These are phyloP conservation scores for Drosophila conformis DNA, from an alignment of 2,888 invertebrate genomes.

Conservation along the genomic window DNA sequence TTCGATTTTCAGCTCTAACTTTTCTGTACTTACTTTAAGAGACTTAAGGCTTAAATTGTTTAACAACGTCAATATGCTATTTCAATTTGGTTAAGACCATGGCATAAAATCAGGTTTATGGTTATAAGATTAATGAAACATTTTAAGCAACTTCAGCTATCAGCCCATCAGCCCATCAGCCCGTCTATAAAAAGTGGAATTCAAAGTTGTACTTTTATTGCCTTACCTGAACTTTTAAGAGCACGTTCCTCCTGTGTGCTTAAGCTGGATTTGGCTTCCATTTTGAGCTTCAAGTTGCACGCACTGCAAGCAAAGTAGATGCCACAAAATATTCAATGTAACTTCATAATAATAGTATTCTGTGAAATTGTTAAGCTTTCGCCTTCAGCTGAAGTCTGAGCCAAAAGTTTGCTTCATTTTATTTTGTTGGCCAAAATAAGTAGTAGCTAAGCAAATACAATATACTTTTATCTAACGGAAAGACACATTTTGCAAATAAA, in stretches of 20 bases:
- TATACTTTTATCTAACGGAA: neutral
- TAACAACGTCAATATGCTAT: neutral
- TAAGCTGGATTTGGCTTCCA: constrained; percentile 81
- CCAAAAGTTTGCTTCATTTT: constrained; percentile 61
- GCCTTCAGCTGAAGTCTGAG: constrained; percentile 45
- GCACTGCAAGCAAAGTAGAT: constrained; percentile 66
- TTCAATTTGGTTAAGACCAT: neutral
- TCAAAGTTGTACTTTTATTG: constrained; percentile 46
- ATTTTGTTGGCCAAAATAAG: constrained; percentile 41
- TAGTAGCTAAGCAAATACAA: constrained; percentile 5
- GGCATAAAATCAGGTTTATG: neutral
- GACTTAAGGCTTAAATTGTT: neutral
- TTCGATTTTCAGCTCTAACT: neutral
- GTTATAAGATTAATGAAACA: constrained; percentile 17
- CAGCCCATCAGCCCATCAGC: no score
- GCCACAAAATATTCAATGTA: constrained; percentile 64
- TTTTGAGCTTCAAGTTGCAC: constrained; percentile 41
- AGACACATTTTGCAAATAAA: neutral
- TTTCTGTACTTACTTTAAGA: neutral
- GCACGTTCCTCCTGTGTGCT: constrained; percentile 82
- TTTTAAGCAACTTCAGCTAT: neutral
- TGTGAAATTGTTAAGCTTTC: constrained; percentile 57
- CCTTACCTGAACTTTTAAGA: constrained; percentile 83
- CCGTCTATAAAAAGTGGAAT: constrained; percentile 1
- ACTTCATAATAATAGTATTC: constrained; percentile 73